Evolutionary conservation across 2,888 invertebrate genomes (phyloP), one percentile per base, ranked within the genome.

Genomic region (Eilema caniola): DNA sequence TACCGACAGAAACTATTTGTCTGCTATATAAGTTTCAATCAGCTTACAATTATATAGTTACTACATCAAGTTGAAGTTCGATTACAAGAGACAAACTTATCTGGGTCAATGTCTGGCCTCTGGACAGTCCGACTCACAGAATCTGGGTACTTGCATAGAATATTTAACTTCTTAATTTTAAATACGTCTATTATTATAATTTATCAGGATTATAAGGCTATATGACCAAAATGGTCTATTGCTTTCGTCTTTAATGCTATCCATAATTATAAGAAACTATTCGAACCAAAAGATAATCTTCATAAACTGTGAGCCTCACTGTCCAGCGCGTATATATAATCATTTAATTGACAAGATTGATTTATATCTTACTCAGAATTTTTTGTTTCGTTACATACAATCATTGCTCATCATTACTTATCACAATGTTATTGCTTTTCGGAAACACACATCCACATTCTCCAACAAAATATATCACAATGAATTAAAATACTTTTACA

Each of bases 391-490:
- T 77, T 82, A 83, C 86, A 89, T 85, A 86, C 87, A 88, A 88
- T 88, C 90, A 89, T 88, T 87, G 88, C 88, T 89, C 89, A 87
- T 84, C 86, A 88, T 87, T 89, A 90, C 88, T 87, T 94, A 94
- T 94, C 94, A 94, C 94, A 94, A 91, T 86, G 87, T 92, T 95
- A 95, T 95, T 95, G 95, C 95, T 95, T 93, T 91, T 90, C 89
- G 88, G 91, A 92, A 89, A 94, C 92, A 93, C 89, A 90, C 93
- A 88, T 82, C 85, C 89, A 89, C 89, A 90, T 88, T 89, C 86
- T 90, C 89, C 87, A 92, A 90, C 88, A 90, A 89, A 91, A 88
- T 83, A 86, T 94, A 94, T 95, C 95, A 95, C 95, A 94, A 91
- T 90, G 85, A 91, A 90, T 92, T 88, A 89, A 89, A 92, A 92